phyloP scores from a whole-genome alignment of 2,888 invertebrate species.

The Brenthis ino region DNA sequence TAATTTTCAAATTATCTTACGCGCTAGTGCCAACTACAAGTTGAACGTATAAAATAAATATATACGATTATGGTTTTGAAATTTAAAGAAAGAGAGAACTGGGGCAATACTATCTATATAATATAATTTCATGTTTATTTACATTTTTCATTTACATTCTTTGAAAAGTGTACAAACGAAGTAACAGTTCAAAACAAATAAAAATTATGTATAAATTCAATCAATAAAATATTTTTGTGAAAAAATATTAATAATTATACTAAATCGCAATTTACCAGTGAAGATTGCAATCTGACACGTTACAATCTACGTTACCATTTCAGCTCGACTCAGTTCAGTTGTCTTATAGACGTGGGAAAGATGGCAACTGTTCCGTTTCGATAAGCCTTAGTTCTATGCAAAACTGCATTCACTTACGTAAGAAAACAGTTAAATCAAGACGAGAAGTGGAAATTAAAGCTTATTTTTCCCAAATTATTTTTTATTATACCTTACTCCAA shows the following conservation, averaged over 20 bases:
- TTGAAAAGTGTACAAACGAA: too few relatives aligned
- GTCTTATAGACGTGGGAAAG: conserved; percentile 40
- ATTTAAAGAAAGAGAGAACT: too few relatives aligned
- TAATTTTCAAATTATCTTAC: too few relatives aligned
- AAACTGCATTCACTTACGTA: conserved; percentile 35
- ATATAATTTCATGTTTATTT: too few relatives aligned
- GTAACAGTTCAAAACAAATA: too few relatives aligned
- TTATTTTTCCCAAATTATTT: neutral
- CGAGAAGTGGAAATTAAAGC: conserved; percentile 25
- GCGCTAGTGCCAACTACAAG: too few relatives aligned
- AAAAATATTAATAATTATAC: neutral
- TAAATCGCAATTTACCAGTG: conserved; percentile 25
- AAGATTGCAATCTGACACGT: conserved; percentile 38
- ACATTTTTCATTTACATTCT: too few relatives aligned
- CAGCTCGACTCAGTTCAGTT: conserved; percentile 31
- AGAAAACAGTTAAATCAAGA: conserved; percentile 34
- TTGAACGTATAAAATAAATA: too few relatives aligned
- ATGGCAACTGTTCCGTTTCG: conserved; percentile 40
- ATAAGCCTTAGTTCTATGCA: conserved; percentile 36
- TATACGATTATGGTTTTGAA: too few relatives aligned
- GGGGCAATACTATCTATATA: too few relatives aligned
- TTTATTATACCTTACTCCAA: neutral
- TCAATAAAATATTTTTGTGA: too few relatives aligned
- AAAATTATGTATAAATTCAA: too few relatives aligned
- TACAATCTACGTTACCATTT: conserved; percentile 34